Base-by-base conservation (phyloP, 2,113 vertebrate species). In the Rhombomys opimus region DNA sequence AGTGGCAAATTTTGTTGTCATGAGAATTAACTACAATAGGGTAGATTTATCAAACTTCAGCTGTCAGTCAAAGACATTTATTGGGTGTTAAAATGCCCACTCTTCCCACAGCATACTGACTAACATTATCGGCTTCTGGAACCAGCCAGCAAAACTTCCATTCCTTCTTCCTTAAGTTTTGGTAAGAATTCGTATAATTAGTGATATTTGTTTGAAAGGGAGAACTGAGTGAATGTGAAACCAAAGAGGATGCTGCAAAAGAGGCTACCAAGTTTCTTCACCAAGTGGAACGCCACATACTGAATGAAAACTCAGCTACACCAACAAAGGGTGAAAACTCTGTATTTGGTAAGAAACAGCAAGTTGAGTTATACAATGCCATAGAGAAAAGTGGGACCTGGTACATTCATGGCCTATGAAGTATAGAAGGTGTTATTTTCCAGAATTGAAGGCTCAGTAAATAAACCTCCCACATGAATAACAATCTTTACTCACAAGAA, bases 151-250 rank as follows among this genome's bases (percentile, higher is more conserved):
- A 18, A 6, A 50, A 84, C 13, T 20, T 38, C 17, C 54, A 32
- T 38, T 87, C 7, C 27, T 93, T 72, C 30, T 88, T 52, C 17
- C 9, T 68, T 61, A 63, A 73, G 12, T 63, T 95, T 82, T 27
- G 18, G 0, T 57, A 22, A 52, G 30, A 73, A 11, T 54, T 72
- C 30, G 87, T 52, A n/a, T 96, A 89, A 96, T 35, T 54, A 11
- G 3, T 6, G 85, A 93, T 92, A 54, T 97, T 50, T 95, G 52
- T 91, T 92, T 92, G 73, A 89, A 91, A 97, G 97, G 18, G 41
- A 63, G 18, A 0, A 32, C n/a, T 57, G 27, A 59, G 5, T 10
- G 30, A 30, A 9, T 87, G 22, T n/a, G 3, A 5, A 32, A 95
- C 25, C 76, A 92, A 72, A 78, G 13, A 78, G 38, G 2, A 93